phyloP scores from a whole-genome alignment of 2,888 invertebrate species.

The Esperia sulphurella region DNA sequence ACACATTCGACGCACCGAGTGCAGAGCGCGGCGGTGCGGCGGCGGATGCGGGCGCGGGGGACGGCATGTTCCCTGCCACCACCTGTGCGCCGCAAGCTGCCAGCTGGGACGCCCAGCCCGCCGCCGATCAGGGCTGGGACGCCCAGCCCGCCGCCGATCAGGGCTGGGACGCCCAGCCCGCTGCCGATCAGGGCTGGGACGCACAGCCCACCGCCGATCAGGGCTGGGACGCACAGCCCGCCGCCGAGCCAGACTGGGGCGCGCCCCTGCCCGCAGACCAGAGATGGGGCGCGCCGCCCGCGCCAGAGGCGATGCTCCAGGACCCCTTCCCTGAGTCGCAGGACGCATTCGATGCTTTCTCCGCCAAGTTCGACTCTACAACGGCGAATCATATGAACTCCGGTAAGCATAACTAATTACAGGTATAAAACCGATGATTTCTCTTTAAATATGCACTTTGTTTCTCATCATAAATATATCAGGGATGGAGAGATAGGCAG shows the following conservation, averaged over 20 bases:
- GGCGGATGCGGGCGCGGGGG: background rate
- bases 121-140: background rate
- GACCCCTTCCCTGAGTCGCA: slow-evolving; percentile 54
- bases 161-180: slow-evolving; percentile 27
- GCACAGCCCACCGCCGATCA: slow-evolving; percentile 11
- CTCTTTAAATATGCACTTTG: too few relatives aligned
- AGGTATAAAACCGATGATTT: too few relatives aligned
- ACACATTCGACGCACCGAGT: slow-evolving; percentile 16
- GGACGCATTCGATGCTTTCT: slow-evolving; percentile 90
- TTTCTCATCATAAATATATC: too few relatives aligned
- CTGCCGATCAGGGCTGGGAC: slow-evolving; percentile 20
- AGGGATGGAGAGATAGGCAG: too few relatives aligned
- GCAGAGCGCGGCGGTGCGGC: background rate
- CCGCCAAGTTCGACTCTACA: slow-evolving; percentile 91
- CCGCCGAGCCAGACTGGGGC: too few relatives aligned
- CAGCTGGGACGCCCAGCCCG: background rate
- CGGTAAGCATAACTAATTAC: slow-evolving; percentile 28
- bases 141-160: background rate
- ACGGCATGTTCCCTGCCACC: background rate
- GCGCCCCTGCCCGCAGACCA: slow-evolving; percentile 26
- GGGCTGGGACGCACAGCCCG: too few relatives aligned
- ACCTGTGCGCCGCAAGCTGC: background rate
- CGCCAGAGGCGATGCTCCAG: slow-evolving; percentile 43
- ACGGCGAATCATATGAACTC: slow-evolving; percentile 54
- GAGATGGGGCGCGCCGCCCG: slow-evolving; percentile 38